Conservation (phyloP, 2,888 invertebrate species). For the Prionchulus punctatus region DNA sequence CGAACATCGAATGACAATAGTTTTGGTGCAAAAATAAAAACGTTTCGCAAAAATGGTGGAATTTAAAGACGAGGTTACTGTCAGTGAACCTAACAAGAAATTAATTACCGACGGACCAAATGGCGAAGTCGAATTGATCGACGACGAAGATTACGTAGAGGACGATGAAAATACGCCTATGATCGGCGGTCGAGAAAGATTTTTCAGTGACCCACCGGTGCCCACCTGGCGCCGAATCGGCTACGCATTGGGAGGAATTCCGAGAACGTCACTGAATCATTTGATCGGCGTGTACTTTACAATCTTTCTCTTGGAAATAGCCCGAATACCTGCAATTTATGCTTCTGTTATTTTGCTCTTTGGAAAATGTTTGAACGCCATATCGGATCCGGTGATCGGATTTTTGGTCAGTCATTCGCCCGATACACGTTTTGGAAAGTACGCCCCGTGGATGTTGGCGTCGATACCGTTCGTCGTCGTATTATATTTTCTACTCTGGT, state of each 20-base stretch:
- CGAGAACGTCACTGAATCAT: not conserved
- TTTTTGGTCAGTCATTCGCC: not conserved
- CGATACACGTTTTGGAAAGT: slow-evolving; percentile 2
- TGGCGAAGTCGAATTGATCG: not conserved
- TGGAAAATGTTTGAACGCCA: not conserved
- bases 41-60: no score
- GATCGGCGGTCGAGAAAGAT: not conserved
- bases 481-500: slow-evolving; percentile 2
- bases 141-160: not conserved
- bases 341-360: not conserved
- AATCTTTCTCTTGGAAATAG: slow-evolving; percentile 1
- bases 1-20: no score
- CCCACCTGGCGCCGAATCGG: not conserved
- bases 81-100: no score
- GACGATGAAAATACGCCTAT: not conserved
- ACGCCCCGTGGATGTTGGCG: slow-evolving; percentile 1
- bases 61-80: no score
- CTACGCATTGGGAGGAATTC: slow-evolving; percentile 4
- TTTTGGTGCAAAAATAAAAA: no score
- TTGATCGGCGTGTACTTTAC: slow-evolving; percentile 3
- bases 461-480: slow-evolving; percentile 1
- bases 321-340: not conserved
- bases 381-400: not conserved
- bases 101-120: not conserved
- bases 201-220: not conserved